These are phyloP conservation scores for Drosophila serrata DNA, from an alignment of 1,140 invertebrate species.

Conservation along the genomic window DNA sequence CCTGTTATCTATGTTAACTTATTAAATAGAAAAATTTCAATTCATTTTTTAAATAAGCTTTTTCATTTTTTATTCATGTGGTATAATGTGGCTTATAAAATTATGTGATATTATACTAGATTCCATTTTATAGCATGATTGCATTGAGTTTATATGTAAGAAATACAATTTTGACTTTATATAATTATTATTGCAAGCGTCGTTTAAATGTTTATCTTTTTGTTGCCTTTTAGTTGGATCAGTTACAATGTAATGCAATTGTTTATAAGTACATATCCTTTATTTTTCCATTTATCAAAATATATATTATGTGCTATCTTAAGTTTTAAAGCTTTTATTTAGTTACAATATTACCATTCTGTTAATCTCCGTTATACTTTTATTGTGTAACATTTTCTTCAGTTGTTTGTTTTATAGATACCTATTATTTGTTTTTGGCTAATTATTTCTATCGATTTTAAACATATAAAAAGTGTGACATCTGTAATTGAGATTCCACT, in stretches of 20 bases:
- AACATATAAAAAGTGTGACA: constrained; percentile 32
- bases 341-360: constrained; percentile 76
- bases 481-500: background rate
- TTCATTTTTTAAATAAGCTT: background rate
- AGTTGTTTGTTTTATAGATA: background rate
- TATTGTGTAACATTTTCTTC: constrained; percentile 7
- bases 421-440: constrained; percentile 11
- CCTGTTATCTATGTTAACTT: too few relatives aligned
- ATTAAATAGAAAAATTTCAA: background rate
- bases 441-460: constrained; percentile 32
- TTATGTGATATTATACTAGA: constrained; percentile 4
- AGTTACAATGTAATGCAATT: constrained; percentile 66
- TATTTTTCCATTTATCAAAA: constrained; percentile 67
- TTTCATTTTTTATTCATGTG: constrained; percentile 4
- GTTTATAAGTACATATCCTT: constrained; percentile 60
- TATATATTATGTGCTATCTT: constrained; percentile 81
- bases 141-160: constrained; percentile 19
- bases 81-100: constrained; percentile 10
- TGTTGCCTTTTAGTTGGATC: constrained; percentile 38
- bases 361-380: constrained; percentile 33
- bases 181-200: constrained; percentile 31
- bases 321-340: constrained; percentile 82
- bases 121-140: constrained; percentile 11
- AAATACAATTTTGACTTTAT: constrained; percentile 20
- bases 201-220: constrained; percentile 2